These are phyloP conservation scores for Arion vulgaris DNA, from an alignment of 1,140 invertebrate species.

Conservation along the genomic window DNA sequence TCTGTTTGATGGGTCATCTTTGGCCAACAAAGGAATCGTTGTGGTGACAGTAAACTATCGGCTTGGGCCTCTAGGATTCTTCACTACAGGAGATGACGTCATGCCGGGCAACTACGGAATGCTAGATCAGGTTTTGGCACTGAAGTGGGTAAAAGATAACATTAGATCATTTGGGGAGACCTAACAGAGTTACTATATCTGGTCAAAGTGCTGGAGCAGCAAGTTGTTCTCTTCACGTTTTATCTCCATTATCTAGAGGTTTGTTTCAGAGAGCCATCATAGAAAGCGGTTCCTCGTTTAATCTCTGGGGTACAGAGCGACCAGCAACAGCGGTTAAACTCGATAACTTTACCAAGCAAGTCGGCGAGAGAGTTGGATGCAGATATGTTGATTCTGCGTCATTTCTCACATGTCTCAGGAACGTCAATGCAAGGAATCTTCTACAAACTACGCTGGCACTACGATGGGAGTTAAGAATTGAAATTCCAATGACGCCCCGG, in stretches of 20 bases:
- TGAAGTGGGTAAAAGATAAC: constrained; percentile 70
- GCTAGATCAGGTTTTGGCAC: constrained; percentile 66
- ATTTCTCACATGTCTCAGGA: constrained; percentile 9
- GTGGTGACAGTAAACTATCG: constrained; percentile 71
- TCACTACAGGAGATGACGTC: constrained; percentile 58
- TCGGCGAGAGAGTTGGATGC: constrained; percentile 32
- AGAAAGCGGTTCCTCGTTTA: constrained; percentile 41
- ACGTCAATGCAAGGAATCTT: neutral
- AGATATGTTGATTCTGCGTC: neutral
- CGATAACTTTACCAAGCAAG: neutral
- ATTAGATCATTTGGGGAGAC: constrained; percentile 77
- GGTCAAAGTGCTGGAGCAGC: constrained; percentile 48
- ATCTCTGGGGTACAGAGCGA: neutral
- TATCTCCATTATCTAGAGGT: constrained; percentile 21
- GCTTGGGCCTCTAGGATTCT: constrained; percentile 60
- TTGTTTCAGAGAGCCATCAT: constrained; percentile 41
- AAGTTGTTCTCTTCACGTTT: constrained; percentile 25
- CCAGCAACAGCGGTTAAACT: neutral
- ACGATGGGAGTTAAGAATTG: neutral
- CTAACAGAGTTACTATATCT: constrained; percentile 65
- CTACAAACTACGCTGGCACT: neutral
- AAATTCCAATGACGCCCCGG: neutral
- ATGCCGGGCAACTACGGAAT: constrained; percentile 70
- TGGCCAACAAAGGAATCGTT: constrained; percentile 54
- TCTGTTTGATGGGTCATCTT: constrained; percentile 73